Evolutionary conservation across 2,113 vertebrate genomes (phyloP), one percentile per base, ranked within the genome.

Genomic region (Podiceps cristatus): DNA sequence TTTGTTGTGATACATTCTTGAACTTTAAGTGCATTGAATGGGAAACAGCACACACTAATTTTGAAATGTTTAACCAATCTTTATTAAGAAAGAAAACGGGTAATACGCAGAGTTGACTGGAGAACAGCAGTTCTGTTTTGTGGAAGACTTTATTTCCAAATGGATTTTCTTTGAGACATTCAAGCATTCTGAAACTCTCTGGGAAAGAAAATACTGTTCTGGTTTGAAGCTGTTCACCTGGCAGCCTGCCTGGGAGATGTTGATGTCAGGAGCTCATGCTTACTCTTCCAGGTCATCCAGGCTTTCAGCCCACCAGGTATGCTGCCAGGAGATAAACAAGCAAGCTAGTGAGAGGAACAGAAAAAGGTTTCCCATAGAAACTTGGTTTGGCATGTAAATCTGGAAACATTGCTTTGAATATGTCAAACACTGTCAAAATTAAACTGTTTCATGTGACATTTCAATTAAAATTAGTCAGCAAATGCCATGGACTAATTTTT

Each of bases 261-360:
- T 0, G 0, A 9, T 55, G 27, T 85, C 77, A 80, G 62, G 9
- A 92, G 17, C 35, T 94, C 35, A 23, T 82, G 88, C 27, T 86
- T n/a, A 83, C 35, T 68, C 25, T 93, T 82, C 76, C 73, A 84
- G 87, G 80, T 50, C 27, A 77, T 47, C 29, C 58, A 69, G 75
- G 53, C 44, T 90, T 79, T 76, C 58, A 82, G 73, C 73, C 18
- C 63, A 59, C 37, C 79, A 93, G 89, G 80, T 96, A 90, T 93
- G 80, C 59, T 93, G 76, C 84, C 91, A 95, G 85, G 29, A 88
- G 56, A 52, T 88, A 75, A 93, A 73, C 33, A 80, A 67, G 55
- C 4, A 63, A 50, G 23, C 11, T 7, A 81, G 31, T 0, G 4
- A 75, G 33, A 77, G 17, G 8, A 81, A 86, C 1, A 2, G 42